Evolutionary conservation across 2,113 vertebrate genomes (phyloP), one percentile per base, ranked within the genome.

Genomic region (Narcine bancroftii): DNA sequence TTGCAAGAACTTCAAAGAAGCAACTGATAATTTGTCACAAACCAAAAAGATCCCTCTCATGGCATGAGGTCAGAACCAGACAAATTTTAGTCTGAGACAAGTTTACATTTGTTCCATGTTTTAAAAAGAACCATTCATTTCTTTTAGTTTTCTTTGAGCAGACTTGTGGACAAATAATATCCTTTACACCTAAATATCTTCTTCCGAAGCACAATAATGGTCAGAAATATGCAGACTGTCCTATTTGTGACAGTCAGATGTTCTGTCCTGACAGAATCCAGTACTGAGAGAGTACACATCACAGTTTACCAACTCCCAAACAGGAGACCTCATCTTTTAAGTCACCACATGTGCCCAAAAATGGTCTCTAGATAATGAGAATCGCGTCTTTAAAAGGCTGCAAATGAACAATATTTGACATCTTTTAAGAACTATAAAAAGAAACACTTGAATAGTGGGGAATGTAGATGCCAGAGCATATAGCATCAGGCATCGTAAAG

Each of bases 391-490:
- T 95, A 95, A 95, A 94, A 93, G 93, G 93, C 89, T 93, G 95
- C 94, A 95, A 95, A 93, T 93, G 94, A 93, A 94, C 95, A 95
- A 96, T 96, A 96, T 96, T 96, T 94, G 94, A 95, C 96, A 93
- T 94, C 95, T 94, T 95, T 91, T 93, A 95, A 95, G 94, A 92
- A 96, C 96, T 97, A 96, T 96, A 97, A 97, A 96, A 97, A 96
- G 96, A 96, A 96, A 94, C 96, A 96, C 96, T 97, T 96, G 95
- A 96, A 96, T 95, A 95, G 94, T 95, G 94, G 93, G 93, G 95
- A 96, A 96, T 96, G 96, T 96, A 96, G 96, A 96, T 96, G 94
- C 95, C 94, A 95, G 93, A 95, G 96, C 95, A 96, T 97, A 89
- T 96, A 96, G 96, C 96, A 96, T 96, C 95, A 95, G 94, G 92